Base-by-base conservation (phyloP, 1,140 invertebrate species). In the Asbolus verrucosus region DNA sequence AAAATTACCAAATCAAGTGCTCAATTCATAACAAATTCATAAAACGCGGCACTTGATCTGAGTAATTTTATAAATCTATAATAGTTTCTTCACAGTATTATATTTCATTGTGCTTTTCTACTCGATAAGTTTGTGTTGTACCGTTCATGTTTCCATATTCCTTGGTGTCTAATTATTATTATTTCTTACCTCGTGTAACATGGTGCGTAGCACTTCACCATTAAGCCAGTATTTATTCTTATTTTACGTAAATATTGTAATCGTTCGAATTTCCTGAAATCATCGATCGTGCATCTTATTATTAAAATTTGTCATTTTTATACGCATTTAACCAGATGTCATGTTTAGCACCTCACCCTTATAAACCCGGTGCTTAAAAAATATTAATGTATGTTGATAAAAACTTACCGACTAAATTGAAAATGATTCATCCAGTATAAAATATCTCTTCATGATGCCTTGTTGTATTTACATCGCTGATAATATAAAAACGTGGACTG, bases 51-150 rank as follows among this genome's bases (percentile, higher is more conserved):
- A 24, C 39, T 63, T 41, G 21, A 63, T 63, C 33, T 13, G 61
- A 11, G 39, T 63, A 63, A 41, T 63, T 63, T 63, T 16, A 63
- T 21, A 13, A 63, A 21, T 50, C 19, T 50, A 21, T 50, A 50
- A 50, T 54, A 54, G 46, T 63, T 41, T 41, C 39, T 63, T 63
- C 61, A 63, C 61, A 63, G 61, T 63, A 63, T 63, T 63, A 63
- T 63, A 63, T 63, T 63, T 63, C 61, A 63, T 61, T 63, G 61
- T 63, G 61, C 61, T 63, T 63, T 63, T 63, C 39, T 63, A 39
- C 9, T 9, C 33, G 15, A 63, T 63, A 63, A 63, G 61, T 63
- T 63, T 63, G 33, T 39, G 61, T 61, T 16, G 54, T 61, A 61
- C 54, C 31, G 14, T 61, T 61, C 54, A 61, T 61, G 54, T 63